Evolutionary conservation across 2,113 vertebrate species (phyloP).

Genomic region (Dendrocopos noguchii): DNA sequence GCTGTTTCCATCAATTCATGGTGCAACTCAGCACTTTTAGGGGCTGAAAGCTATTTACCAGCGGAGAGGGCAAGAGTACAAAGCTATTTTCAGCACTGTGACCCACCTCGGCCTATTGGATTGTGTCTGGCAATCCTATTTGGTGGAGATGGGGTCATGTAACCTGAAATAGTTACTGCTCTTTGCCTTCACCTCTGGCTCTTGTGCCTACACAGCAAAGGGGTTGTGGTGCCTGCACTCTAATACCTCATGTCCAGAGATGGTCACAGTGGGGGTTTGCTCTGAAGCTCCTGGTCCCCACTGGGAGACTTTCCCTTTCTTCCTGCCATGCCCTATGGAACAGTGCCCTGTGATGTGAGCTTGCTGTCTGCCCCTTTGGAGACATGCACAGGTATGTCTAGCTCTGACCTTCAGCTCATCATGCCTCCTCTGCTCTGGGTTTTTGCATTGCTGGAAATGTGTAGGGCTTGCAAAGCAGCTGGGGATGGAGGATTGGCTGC

Average conservation of each 20-base stretch:
- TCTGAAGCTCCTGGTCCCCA: background rate
- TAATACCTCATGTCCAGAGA: background rate
- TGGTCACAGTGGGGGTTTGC: background rate
- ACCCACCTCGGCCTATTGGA: constrained; percentile 50
- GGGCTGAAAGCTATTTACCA: constrained; percentile 54
- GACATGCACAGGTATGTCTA: background rate
- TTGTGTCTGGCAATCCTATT: constrained; percentile 68
- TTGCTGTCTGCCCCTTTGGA: background rate
- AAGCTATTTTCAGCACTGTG: constrained; percentile 55
- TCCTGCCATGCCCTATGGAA: fast-evolving
- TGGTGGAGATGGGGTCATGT: background rate
- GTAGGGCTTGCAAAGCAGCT: background rate
- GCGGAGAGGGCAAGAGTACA: constrained; percentile 53
- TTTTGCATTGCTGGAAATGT: background rate
- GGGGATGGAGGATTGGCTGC: background rate
- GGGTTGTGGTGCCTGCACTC: background rate
- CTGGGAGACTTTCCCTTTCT: background rate
- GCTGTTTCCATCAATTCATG: background rate
- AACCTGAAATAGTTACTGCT: constrained; percentile 58
- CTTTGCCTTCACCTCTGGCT: background rate
- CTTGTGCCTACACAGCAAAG: fast-evolving
- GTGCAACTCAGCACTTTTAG: constrained; percentile 41
- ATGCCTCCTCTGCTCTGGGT: background rate
- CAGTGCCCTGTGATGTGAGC: fast-evolving
- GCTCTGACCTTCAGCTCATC: background rate